phyloP scores from a whole-genome alignment of 2,888 invertebrate genomes.

The Pyrgus malvae region DNA sequence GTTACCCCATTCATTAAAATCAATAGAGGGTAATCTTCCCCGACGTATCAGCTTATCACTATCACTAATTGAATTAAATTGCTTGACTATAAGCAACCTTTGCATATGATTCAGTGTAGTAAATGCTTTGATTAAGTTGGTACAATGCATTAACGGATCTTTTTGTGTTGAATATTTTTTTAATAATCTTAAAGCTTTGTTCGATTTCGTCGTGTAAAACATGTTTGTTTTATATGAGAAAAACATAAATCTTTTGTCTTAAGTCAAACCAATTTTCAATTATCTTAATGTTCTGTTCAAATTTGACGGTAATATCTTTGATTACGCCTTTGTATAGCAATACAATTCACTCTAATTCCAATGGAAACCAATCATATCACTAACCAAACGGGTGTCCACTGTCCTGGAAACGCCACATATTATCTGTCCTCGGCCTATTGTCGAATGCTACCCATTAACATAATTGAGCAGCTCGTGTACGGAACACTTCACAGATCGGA shows the following conservation, averaged over 20 bases:
- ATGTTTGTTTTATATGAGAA: too few relatives aligned
- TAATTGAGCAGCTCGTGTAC: slow-evolving; percentile 74
- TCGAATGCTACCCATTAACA: slow-evolving; percentile 72
- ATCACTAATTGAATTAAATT: slow-evolving; percentile 21
- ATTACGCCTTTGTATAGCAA: background rate
- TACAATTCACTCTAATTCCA: background rate
- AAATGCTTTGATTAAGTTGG: slow-evolving; percentile 6
- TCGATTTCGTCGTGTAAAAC: too few relatives aligned
- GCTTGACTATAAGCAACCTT: slow-evolving; percentile 16
- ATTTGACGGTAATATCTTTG: background rate
- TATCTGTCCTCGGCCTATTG: slow-evolving; percentile 36
- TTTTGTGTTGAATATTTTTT: background rate
- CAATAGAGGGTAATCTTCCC: slow-evolving; percentile 19
- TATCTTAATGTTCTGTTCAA: background rate
- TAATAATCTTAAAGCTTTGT: too few relatives aligned
- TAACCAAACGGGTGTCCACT: slow-evolving; percentile 5
- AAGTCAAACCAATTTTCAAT: background rate
- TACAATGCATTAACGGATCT: background rate
- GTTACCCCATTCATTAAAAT: slow-evolving; percentile 21
- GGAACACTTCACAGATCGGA: slow-evolving; percentile 66
- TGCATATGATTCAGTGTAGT: slow-evolving; percentile 13
- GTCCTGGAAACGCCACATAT: slow-evolving; percentile 10
- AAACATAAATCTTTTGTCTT: background rate
- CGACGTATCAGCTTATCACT: slow-evolving; percentile 18
- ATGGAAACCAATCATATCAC: slow-evolving; percentile 13